Conservation (phyloP, 2,113 vertebrate species). For the Anguilla japonica region DNA sequence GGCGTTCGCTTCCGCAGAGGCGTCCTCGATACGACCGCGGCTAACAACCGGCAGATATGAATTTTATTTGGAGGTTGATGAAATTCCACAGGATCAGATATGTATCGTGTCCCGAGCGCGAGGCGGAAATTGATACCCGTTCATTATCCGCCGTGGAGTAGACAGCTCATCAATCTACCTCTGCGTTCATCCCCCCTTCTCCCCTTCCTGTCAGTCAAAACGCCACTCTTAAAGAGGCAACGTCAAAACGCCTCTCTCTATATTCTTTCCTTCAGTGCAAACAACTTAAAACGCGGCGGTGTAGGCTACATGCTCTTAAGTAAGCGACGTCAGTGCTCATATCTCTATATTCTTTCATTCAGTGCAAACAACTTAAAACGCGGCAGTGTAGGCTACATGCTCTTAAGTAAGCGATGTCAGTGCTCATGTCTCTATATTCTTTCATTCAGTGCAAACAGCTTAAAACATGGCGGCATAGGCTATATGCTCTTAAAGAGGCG, state of each 20-base stretch:
- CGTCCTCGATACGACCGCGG: constrained; percentile 61
- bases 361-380: too few relatives aligned
- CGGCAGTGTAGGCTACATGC: too few relatives aligned
- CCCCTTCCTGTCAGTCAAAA: constrained; percentile 14
- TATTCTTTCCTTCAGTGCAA: background rate
- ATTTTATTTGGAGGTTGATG: constrained; percentile 13
- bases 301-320: too few relatives aligned
- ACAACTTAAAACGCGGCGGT: too few relatives aligned
- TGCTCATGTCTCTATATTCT: too few relatives aligned
- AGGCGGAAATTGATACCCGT: constrained; percentile 1
- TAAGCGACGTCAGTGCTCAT: too few relatives aligned
- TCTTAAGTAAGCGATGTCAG: too few relatives aligned
- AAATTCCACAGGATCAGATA: background rate
- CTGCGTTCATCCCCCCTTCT: background rate
- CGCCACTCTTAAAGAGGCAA: background rate
- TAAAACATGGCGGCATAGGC: too few relatives aligned
- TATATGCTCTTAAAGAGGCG: background rate
- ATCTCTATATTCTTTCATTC: background rate
- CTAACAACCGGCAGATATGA: background rate
- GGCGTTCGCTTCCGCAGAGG: constrained; percentile 66
- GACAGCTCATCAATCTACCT: background rate
- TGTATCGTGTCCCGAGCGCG: background rate
- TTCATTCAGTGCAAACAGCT: too few relatives aligned
- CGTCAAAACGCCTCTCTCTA: background rate
- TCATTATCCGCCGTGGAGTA: background rate